Base-by-base conservation (phyloP, 1,140 invertebrate species). In the Sycobia sp. region DNA sequence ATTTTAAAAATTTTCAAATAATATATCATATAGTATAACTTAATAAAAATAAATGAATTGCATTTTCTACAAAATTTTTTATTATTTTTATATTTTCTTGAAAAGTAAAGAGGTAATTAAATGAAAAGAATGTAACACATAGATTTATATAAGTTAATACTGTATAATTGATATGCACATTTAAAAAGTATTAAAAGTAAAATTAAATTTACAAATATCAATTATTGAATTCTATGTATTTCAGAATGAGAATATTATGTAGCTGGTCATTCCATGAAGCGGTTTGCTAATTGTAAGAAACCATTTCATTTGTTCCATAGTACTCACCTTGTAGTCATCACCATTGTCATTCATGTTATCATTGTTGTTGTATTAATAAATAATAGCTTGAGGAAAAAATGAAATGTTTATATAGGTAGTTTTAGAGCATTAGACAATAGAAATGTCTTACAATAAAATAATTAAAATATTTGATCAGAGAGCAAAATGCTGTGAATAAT, bases 281-380 rank as follows among this genome's bases (percentile, higher is more conserved):
- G 18, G 32, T 23, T 49, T 54, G 51, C n/a, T 63, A 67, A 63
- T 60, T 61, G 61, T 70, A 58, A 65, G 68, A 58, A 66, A 56
- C 36, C 58, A 51, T 44, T 44, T 51, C 50, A 66, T 27, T 34
- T 18, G 53, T 9, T n/a, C 14, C 32, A 43, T 62, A 32, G 29
- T 32, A n/a, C n/a, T n/a, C n/a, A n/a, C n/a, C 44, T 66, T 59
- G 56, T 68, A 59, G 47, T 43, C 38, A 66, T 68, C 43, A 62
- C 50, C 66, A 56, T 62, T 53, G 65, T 70, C 64, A 39, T 38
- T 47, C 56, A 59, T 60, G 56, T 53, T 20, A 58, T 68, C 67
- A 71, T 73, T 62, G 63, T 74, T 71, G 65, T 69, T 74, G 69
- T 73, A 71, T 71, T 71, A 67, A 66, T 60, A 68, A 67, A 69